Conservation (phyloP, 1,140 invertebrate species). For the Orussus abietinus region DNA sequence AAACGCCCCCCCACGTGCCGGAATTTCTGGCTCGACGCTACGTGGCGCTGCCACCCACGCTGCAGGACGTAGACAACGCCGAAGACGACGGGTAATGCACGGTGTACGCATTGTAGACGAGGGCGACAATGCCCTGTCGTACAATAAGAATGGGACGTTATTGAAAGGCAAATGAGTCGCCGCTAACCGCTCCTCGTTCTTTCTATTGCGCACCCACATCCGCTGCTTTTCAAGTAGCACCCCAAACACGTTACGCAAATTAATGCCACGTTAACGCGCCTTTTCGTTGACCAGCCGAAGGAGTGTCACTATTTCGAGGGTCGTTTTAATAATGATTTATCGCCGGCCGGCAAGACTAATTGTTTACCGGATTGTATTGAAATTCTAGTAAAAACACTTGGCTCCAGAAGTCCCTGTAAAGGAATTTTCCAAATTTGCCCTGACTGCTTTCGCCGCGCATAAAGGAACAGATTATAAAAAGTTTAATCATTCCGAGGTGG, state of each 20-base stretch:
- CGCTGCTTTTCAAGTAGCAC: constrained; percentile 20
- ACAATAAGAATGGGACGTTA: constrained; percentile 24
- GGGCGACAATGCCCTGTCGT: constrained; percentile 17
- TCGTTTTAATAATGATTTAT: constrained; percentile 1
- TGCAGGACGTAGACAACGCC: no score
- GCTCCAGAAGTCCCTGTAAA: no score
- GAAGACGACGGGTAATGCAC: no score
- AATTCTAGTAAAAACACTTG: no score
- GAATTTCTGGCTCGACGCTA: no score
- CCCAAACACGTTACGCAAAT: constrained; percentile 29
- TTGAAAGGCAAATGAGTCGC: constrained; percentile 30
- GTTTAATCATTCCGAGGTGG: no score
- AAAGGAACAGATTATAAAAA: no score
- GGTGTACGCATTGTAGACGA: constrained; percentile 15
- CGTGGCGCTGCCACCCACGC: no score
- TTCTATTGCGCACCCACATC: constrained; percentile 25
- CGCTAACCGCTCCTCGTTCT: constrained; percentile 19
- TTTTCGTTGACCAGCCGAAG: neutral
- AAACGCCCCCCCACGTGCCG: no score
- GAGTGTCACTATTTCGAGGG: neutral
- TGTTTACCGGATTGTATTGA: no score
- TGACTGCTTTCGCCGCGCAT: no score
- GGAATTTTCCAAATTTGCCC: no score
- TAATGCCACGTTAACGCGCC: constrained; percentile 17
- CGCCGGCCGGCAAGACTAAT: neutral